Base-by-base conservation (phyloP, 2,888 invertebrate species). In the Oxytorus armatus region DNA sequence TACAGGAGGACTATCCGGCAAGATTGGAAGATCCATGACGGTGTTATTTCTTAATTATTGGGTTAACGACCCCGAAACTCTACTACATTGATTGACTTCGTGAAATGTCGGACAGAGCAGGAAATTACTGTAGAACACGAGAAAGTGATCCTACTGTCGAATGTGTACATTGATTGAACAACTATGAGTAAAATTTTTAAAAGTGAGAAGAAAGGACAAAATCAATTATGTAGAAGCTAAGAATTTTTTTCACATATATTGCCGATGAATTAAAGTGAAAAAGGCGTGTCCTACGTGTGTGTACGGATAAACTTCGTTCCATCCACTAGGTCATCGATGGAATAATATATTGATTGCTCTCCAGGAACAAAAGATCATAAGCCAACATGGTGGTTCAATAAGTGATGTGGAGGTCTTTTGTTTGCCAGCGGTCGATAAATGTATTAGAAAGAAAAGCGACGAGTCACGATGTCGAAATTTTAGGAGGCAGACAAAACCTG, bases 11-110 rank as follows among this genome's bases (percentile, higher is more conserved):
- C 84, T 84, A 88, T 86, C 85, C 84, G 81, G 82, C n/a, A n/a
- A 83, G 81, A 84, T 42, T 57, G 57, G 63, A 57, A 57, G 77
- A 76, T 69, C 66, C 59, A 61, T 51, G 84, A 85, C 86, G 83
- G 86, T 83, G 86, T 85, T 86, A 83, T 84, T 86, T 86, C 83
- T 87, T 89, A 88, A 90, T 89, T 87, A 83, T 81, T 75, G 77
- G 89, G 89, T 89, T 88, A 88, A 89, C 79, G 89, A 88, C 89
- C 89, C 84, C 59, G 75, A 57, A 3, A 23, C 57, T 57, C 36
- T 10, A 39, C 14, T 57, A 16, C 1, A 42, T 61, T 14, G 11
- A 61, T 1, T n/a, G 16, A 0, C 61, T 23, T 23, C 2, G n/a
- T 18, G n/a, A 2, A 36, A 5, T 10, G 0, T 36, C 18, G 10